These are phyloP conservation scores for Isurus oxyrinchus DNA, from an alignment of 2,113 vertebrate species.

Conservation along the genomic window DNA sequence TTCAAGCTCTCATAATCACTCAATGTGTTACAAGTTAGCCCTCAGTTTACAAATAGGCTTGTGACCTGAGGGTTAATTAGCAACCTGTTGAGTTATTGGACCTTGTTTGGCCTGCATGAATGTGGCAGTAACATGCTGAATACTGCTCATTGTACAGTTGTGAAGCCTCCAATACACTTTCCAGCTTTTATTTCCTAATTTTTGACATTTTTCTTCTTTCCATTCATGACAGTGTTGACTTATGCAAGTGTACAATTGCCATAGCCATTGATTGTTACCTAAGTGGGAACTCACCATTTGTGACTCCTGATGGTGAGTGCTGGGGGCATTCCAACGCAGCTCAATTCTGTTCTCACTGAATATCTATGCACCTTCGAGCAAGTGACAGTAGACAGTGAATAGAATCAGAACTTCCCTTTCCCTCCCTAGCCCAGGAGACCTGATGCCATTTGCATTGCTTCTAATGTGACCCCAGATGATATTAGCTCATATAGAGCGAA, in stretches of 20 bases:
- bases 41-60: not conserved
- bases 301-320: not conserved
- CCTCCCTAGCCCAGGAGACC: not conserved
- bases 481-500: not conserved
- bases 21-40: not conserved
- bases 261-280: not conserved
- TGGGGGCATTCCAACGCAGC: not conserved
- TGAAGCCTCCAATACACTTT: not conserved
- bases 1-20: not conserved
- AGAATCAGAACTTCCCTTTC: not conserved
- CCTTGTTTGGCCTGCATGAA: not conserved
- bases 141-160: not conserved
- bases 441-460: not conserved
- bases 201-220: not conserved
- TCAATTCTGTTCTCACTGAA: not conserved
- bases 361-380: not conserved
- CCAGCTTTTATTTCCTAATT: not conserved
- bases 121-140: not conserved
- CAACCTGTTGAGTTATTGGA: constrained; percentile 11
- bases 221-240: not conserved
- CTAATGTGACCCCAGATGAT: not conserved
- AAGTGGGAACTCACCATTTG: not conserved
- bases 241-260: not conserved
- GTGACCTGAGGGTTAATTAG: constrained; percentile 29
- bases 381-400: not conserved